Evolutionary conservation across 2,113 vertebrate genomes (phyloP).

Genomic region (Grammomys dolichurus): DNA sequence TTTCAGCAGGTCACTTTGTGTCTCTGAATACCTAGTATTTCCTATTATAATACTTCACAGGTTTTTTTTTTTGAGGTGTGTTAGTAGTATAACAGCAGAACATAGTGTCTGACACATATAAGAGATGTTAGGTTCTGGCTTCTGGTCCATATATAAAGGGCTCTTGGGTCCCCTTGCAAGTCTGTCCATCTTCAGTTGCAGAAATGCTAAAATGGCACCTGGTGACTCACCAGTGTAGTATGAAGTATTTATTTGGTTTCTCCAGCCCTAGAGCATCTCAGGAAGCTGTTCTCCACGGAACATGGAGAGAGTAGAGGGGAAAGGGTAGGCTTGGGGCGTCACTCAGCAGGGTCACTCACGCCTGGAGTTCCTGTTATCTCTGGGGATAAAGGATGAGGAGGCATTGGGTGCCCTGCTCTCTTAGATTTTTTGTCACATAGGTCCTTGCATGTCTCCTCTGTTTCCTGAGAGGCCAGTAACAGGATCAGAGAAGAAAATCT

Average conservation of each 20-base stretch:
- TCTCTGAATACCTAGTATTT: constrained; percentile 9
- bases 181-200: neutral
- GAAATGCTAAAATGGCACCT: neutral
- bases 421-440: neutral
- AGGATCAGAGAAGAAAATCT: constrained; percentile 65
- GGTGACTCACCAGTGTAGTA: constrained; percentile 1
- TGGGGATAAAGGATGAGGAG: neutral
- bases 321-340: neutral
- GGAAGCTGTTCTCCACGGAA: constrained; percentile 31
- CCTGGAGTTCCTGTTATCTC: constrained; percentile 35
- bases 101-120: neutral
- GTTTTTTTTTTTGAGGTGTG: neutral
- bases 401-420: constrained; percentile 6
- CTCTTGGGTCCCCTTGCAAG: neutral
- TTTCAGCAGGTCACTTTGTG: constrained; percentile 27
- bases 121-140: constrained; percentile 44
- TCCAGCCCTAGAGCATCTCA: constrained; percentile 24
- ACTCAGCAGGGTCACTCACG: neutral
- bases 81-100: neutral
- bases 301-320: neutral
- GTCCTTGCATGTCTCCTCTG: constrained; percentile 23
- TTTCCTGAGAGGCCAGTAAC: constrained; percentile 63
- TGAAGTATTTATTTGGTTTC: constrained; percentile 11
- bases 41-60: neutral
- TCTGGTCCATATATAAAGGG: neutral